A percentile compares a stretch with the other conserved stretches of the same genome.
Evolutionary conservation across 2,888 invertebrate species (phyloP).

Genomic region (Leptinotarsa peninsularis): DNA sequence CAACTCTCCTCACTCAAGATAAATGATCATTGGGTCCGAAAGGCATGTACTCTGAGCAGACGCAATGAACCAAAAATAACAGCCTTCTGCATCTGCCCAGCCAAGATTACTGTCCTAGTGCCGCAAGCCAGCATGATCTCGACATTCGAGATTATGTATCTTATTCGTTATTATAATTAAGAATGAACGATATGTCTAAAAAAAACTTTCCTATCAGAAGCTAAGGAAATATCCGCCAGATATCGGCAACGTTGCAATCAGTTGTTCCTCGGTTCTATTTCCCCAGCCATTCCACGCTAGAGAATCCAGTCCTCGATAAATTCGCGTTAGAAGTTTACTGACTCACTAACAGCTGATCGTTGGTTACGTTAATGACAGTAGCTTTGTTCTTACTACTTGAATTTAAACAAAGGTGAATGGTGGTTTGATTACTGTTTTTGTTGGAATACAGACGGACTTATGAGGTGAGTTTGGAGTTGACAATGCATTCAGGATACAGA

Average conservation of each 20-base stretch:
- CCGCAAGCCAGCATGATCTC: no score
- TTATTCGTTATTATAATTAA: no score
- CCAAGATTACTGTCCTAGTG: no score
- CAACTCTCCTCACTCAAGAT: no score
- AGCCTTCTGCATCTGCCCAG: no score
- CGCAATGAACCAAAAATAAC: no score
- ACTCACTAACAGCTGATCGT: conserved; percentile 4
- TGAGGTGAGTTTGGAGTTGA: not conserved
- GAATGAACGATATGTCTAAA: not conserved
- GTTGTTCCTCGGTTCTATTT: conserved; percentile 9
- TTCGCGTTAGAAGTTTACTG: not conserved
- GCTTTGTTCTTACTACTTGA: conserved; percentile 2
- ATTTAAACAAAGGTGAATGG: not conserved
- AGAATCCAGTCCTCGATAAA: conserved; percentile 5
- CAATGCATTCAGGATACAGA: not conserved
- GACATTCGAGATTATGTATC: no score
- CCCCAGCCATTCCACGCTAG: conserved; percentile 16
- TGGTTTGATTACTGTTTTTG: not conserved
- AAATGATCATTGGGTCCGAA: no score
- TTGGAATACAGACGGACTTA: not conserved
- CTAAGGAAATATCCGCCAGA: not conserved
- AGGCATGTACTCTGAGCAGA: no score
- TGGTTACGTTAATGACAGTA: not conserved
- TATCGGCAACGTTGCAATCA: not conserved
- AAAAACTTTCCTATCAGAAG: not conserved